phyloP scores from a whole-genome alignment of 2,888 invertebrate species.

The Metalampra italica region DNA sequence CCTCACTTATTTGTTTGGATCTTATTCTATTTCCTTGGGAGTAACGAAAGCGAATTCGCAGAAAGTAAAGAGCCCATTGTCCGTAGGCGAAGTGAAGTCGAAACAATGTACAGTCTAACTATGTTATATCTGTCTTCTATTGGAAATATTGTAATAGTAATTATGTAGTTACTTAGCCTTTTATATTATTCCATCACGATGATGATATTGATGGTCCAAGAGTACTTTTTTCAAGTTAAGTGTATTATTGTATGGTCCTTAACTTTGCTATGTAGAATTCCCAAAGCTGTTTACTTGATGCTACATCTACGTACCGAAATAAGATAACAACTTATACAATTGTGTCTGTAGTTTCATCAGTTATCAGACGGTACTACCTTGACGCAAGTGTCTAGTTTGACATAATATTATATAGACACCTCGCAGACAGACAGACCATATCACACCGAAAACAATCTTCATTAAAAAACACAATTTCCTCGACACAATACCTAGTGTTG shows the following conservation, averaged over 20 bases:
- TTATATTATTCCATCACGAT: neutral
- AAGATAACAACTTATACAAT: no score
- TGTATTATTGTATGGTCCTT: no score
- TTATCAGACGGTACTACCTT: no score
- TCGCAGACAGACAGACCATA: neutral
- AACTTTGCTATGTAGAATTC: no score
- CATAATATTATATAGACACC: neutral
- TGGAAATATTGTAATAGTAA: slow-evolving; percentile 15
- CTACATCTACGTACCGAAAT: no score
- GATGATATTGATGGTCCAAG: no score
- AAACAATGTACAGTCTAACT: slow-evolving; percentile 26
- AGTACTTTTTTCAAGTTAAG: no score
- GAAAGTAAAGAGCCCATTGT: slow-evolving; percentile 49
- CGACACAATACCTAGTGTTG: slow-evolving; percentile 57
- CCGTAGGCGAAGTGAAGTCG: slow-evolving; percentile 21
- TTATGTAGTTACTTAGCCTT: neutral
- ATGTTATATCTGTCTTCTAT: slow-evolving; percentile 13
- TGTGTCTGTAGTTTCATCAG: no score
- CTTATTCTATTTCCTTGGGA: slow-evolving; percentile 52
- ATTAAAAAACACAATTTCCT: slow-evolving; percentile 37
- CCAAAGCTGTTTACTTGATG: no score
- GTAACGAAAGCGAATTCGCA: slow-evolving; percentile 51
- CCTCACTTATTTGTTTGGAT: slow-evolving; percentile 62
- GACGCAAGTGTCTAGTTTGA: neutral
- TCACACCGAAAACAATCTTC: neutral